Conservation (phyloP, 23 tunicate genomes). For the Clavelina lepadiformis region DNA sequence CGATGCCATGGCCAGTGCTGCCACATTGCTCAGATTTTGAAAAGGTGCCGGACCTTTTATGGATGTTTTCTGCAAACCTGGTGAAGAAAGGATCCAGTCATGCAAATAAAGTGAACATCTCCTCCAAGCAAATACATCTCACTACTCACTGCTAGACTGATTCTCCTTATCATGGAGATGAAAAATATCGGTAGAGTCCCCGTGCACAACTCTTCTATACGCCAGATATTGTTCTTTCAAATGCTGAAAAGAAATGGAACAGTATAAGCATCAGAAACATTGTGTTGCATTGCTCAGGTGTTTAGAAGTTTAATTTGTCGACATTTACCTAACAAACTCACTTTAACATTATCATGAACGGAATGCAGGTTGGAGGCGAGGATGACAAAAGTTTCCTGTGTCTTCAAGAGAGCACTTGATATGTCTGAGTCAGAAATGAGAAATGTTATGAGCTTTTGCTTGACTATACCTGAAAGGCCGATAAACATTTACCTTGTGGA, state of each 20-base stretch:
- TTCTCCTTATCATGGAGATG: conserved; percentile 32
- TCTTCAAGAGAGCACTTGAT: conserved; percentile 62
- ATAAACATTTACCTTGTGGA: conserved; percentile 62
- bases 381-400: conserved; percentile 86
- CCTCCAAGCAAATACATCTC: too few relatives aligned
- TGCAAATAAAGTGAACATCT: too few relatives aligned
- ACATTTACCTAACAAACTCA: conserved; percentile 5
- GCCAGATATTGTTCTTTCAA: conserved; percentile 79
- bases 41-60: conserved; percentile 43
- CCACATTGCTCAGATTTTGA: conserved; percentile 75
- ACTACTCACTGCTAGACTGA: conserved; percentile 1
- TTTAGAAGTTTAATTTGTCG: too few relatives aligned
- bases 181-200: conserved; percentile 68
- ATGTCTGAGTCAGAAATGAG: conserved; percentile 36
- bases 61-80: not conserved
- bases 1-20: conserved; percentile 84
- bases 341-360: conserved; percentile 69
- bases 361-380: conserved; percentile 91
- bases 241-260: conserved; percentile 21
- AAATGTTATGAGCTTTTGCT: not conserved
- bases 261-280: too few relatives aligned
- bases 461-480: not conserved
- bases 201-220: conserved; percentile 67
- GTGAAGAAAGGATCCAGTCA: not conserved
- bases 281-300: too few relatives aligned